Evolutionary conservation across 2,113 vertebrate species (phyloP).

Genomic region (Phrynosoma blainvillii): DNA sequence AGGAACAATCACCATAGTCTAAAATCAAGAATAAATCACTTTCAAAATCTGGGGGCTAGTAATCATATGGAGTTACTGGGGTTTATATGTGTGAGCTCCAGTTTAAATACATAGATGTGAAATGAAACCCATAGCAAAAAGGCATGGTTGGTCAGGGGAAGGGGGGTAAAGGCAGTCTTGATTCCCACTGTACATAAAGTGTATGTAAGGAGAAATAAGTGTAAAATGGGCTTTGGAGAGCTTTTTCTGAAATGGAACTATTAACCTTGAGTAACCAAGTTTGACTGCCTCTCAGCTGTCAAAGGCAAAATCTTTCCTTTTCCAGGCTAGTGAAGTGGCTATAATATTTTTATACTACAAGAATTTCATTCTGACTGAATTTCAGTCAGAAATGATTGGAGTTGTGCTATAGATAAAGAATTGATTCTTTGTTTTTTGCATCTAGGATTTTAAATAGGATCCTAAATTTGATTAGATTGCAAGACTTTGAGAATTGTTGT

Average conservation of each 20-base stretch:
- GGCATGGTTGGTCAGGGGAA: not conserved
- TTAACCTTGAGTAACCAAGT: not conserved
- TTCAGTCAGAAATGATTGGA: not conserved
- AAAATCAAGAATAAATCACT: not conserved
- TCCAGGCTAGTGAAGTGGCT: not conserved
- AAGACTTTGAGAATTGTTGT: not conserved
- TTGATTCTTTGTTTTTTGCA: not conserved
- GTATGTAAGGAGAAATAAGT: not conserved
- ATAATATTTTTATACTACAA: not conserved
- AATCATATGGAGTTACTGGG: not conserved
- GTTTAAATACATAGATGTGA: not conserved
- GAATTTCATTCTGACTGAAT: too few species aligned
- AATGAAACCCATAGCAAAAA: not conserved
- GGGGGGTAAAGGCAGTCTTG: not conserved
- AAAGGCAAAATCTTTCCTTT: not conserved
- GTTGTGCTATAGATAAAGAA: not conserved
- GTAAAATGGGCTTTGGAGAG: not conserved
- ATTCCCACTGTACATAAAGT: not conserved
- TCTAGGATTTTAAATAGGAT: not conserved
- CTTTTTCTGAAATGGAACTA: not conserved
- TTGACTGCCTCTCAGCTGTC: not conserved
- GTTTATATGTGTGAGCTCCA: not conserved
- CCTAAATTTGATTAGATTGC: not conserved
- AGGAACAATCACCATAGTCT: too few species aligned
- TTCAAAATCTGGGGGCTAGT: not conserved